Conservation (phyloP, 2,113 vertebrate species). For the Dasypus novemcinctus region DNA sequence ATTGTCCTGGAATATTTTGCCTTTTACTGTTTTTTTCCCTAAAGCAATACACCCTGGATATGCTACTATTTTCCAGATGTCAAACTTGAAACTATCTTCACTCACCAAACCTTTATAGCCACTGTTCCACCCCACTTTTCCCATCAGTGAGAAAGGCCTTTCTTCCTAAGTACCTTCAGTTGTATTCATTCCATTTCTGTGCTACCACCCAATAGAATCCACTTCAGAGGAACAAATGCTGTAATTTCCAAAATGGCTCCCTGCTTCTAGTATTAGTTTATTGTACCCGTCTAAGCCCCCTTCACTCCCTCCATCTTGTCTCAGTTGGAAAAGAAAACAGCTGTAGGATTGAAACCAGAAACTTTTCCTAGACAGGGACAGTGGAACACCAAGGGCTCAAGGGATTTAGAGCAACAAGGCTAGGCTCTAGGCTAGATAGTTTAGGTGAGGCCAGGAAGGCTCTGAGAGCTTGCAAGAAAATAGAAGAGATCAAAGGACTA, state of each 20-base stretch:
- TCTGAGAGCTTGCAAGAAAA: background rate
- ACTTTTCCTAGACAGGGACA: background rate
- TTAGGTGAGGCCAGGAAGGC: background rate
- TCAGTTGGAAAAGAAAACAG: background rate
- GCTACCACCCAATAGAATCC: background rate
- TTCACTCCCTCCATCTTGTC: background rate
- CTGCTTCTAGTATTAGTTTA: background rate
- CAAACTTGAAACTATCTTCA: background rate
- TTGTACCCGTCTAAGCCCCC: background rate
- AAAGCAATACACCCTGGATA: background rate
- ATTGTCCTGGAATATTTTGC: background rate
- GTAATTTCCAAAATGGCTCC: background rate
- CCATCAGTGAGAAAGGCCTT: background rate
- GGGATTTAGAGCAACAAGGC: background rate
- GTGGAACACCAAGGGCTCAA: background rate
- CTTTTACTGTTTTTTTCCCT: background rate
- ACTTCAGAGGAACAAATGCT: background rate
- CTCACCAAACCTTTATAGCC: background rate
- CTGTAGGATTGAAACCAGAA: background rate
- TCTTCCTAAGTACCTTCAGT: background rate
- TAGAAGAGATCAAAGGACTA: background rate
- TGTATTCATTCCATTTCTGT: background rate
- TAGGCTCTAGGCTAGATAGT: background rate
- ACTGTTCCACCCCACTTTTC: no score
- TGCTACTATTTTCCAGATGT: background rate